Percentiles rank a stretch among this genome's conserved stretches.
Evolutionary conservation across 2,888 invertebrate genomes (phyloP).

Genomic region (Apodemia mormo): DNA sequence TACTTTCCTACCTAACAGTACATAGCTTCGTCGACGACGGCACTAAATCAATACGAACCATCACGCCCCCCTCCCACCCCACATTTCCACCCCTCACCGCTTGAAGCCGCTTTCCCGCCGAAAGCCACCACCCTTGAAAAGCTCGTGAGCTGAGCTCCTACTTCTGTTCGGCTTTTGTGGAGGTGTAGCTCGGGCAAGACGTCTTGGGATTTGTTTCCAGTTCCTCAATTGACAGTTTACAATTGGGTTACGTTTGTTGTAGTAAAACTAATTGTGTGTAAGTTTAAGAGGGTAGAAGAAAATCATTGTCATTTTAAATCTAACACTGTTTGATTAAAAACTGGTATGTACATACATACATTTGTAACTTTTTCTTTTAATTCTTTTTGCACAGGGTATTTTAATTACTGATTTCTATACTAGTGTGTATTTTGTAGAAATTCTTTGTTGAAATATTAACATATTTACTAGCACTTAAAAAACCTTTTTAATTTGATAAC

Average conservation of each 20-base stretch:
- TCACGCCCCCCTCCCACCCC: constrained; percentile 65
- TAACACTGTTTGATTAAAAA: no score
- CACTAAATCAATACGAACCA: constrained; percentile 83
- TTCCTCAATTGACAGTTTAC: constrained; percentile 72
- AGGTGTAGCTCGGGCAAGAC: constrained; percentile 73
- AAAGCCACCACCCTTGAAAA: constrained; percentile 82
- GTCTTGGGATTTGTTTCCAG: constrained; percentile 76
- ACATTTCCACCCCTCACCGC: constrained; percentile 46
- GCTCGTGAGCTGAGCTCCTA: constrained; percentile 81
- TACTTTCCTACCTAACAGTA: constrained; percentile 72
- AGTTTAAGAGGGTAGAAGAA: constrained; percentile 24
- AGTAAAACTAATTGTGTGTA: constrained; percentile 18
- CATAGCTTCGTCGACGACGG: constrained; percentile 81
- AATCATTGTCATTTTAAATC: constrained; percentile 16
- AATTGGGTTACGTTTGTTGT: constrained; percentile 45
- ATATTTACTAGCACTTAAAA: no score
- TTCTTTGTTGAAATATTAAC: no score
- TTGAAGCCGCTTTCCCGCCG: constrained; percentile 76
- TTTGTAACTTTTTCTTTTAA: no score
- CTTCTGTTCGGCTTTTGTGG: constrained; percentile 82
- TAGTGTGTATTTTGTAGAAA: no score
- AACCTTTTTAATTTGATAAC: no score
- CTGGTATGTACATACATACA: no score
- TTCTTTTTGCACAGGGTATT: no score
- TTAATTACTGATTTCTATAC: no score